phyloP scores from a whole-genome alignment of 2,888 invertebrate species.

The Stomorhina lunata region DNA sequence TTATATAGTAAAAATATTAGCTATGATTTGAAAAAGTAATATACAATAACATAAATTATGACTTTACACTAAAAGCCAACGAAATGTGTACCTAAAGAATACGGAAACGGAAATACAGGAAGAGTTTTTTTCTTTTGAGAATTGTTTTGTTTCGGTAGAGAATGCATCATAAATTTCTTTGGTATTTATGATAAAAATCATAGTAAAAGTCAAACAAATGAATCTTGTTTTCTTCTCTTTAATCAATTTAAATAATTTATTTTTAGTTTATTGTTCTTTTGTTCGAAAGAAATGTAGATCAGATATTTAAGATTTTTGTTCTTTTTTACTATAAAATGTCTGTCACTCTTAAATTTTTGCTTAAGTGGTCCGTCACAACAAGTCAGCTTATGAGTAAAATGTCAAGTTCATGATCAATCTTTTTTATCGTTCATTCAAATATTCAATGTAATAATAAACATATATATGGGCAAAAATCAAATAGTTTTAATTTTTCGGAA shows the following conservation, averaged over 20 bases:
- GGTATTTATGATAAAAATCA: background rate
- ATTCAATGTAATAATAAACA: too few species aligned
- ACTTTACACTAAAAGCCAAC: background rate
- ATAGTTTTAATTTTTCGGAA: too few species aligned
- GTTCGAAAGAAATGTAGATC: constrained; percentile 25
- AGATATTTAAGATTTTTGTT: constrained; percentile 20
- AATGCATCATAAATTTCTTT: constrained; percentile 4
- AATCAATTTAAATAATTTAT: constrained; percentile 32
- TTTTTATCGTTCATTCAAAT: too few species aligned
- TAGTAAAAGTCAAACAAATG: background rate
- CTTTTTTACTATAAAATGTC: background rate
- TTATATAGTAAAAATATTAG: constrained; percentile 29
- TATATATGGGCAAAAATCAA: too few species aligned
- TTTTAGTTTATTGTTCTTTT: constrained; percentile 31
- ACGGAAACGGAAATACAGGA: constrained; percentile 61
- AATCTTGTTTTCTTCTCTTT: constrained; percentile 21
- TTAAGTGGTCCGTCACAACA: constrained; percentile 43
- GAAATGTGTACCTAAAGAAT: constrained; percentile 27
- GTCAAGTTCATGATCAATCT: constrained; percentile 64
- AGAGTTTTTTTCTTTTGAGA: too few species aligned
- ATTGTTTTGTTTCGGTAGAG: background rate
- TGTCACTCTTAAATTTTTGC: constrained; percentile 45
- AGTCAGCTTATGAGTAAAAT: constrained; percentile 26
- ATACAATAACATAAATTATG: constrained; percentile 8
- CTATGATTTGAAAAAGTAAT: background rate